Percentiles rank a stretch among this genome's conserved stretches.
phyloP scores from a whole-genome alignment of 1,140 invertebrate species.

The Vollenhovia emeryi region DNA sequence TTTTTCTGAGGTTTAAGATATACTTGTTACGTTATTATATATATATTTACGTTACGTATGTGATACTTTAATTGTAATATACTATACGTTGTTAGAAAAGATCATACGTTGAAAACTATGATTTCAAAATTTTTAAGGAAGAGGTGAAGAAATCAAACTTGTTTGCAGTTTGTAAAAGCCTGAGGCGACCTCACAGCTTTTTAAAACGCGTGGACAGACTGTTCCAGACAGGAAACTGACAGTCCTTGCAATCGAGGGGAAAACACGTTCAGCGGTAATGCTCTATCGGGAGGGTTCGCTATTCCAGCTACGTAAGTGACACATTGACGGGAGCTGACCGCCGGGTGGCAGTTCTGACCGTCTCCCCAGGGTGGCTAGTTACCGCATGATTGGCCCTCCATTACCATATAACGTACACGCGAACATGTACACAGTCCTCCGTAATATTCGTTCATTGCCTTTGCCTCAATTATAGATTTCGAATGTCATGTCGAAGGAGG shows the following conservation, averaged over 20 bases:
- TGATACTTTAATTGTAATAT: background rate
- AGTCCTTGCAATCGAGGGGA: slow-evolving; percentile 78
- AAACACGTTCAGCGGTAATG: slow-evolving; percentile 77
- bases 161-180: slow-evolving; percentile 50
- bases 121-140: background rate
- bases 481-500: background rate
- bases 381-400: slow-evolving; percentile 85
- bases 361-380: slow-evolving; percentile 84
- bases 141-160: background rate
- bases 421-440: slow-evolving; percentile 70
- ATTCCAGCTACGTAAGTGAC: slow-evolving; percentile 84
- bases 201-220: slow-evolving; percentile 75
- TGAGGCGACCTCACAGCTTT: slow-evolving; percentile 63
- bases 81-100: background rate
- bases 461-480: slow-evolving; percentile 49
- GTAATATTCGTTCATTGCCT: slow-evolving; percentile 64
- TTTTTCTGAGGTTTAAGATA: background rate
- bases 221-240: slow-evolving; percentile 76
- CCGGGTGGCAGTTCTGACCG: slow-evolving; percentile 82
- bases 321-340: slow-evolving; percentile 85
- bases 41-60: too few species aligned
- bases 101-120: background rate
- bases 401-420: slow-evolving; percentile 84
- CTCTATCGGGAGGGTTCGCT: slow-evolving; percentile 75
- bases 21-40: too few species aligned